Evolutionary conservation across 2,113 vertebrate species (phyloP), one percentile per base, ranked within the genome.

Genomic region (Ellobius talpinus): DNA sequence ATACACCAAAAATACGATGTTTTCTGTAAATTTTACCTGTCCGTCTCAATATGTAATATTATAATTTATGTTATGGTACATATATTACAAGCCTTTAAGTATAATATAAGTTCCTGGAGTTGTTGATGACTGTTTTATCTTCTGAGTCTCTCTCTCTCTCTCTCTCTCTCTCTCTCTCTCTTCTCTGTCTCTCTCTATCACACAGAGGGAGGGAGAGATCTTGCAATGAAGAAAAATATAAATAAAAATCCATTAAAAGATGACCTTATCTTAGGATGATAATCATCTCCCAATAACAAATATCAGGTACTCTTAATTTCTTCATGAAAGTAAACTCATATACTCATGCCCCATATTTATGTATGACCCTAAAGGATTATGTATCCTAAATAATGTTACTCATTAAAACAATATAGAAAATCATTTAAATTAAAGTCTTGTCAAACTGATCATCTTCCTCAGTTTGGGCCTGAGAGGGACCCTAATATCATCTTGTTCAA

Each of bases 391-490:
- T 50, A 47, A 89, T 77, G 17, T 0, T 3, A 50, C 85, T 91
- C 29, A 85, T 68, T 76, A 89, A 96, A 89, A 72, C 14, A n/a
- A 50, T 58, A 7, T 29, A 86, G 42, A 92, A 90, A 74, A 77
- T 21, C 31, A 85, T 65, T 89, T 82, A 85, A 63, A 82, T 76
- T 58, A 97, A 90, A 92, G 79, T 8, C 14, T 52, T 79, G 14
- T 31, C 42, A 12, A 93, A 76, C 50, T 65, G 2, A 90, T 81
- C 7, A 76, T 9, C 12, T 88, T 50, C 9, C 5, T 90, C 31
- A 47, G 7, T 92, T 89, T 88, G 63, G 87, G 14, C 79, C 39
- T 76, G 33, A 9, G 16, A 33, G 1, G 5, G 50, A 31, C 1
- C 36, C 55, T 31, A 3, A 39, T n/a, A 42, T 16, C 87, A 29